A percentile compares a stretch with the other conserved stretches of the same genome.
These are phyloP conservation scores for Congeria kusceri DNA, from an alignment of 2,888 invertebrate species.

Conservation along the genomic window DNA sequence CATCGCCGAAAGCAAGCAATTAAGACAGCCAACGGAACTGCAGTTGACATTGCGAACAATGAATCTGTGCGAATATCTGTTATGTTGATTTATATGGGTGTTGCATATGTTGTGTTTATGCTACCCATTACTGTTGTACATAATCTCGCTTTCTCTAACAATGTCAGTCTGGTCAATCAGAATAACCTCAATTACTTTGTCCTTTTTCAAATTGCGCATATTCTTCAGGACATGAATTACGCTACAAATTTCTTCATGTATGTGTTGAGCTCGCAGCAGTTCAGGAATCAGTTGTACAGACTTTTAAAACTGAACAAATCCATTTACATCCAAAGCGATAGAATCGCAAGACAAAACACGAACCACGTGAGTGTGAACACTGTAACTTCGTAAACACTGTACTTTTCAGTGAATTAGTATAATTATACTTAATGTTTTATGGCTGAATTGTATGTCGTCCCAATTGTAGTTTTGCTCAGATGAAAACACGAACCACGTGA, in stretches of 20 bases:
- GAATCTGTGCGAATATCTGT: constrained; percentile 49
- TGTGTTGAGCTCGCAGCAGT: constrained; percentile 64
- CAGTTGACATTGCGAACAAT: neutral
- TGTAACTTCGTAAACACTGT: no score
- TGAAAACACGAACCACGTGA: no score
- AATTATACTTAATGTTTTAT: no score
- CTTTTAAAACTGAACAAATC: constrained; percentile 14
- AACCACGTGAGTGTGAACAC: no score
- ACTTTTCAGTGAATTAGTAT: no score
- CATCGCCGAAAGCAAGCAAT: neutral
- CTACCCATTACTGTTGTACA: constrained; percentile 70
- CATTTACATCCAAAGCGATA: neutral
- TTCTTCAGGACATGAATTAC: constrained; percentile 73
- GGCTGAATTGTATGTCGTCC: no score
- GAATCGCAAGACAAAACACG: no score
- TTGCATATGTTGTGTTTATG: constrained; percentile 70
- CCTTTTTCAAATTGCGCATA: constrained; percentile 65
- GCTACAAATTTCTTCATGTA: constrained; percentile 75
- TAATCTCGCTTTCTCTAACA: constrained; percentile 54
- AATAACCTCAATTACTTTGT: constrained; percentile 52
- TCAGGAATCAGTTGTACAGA: constrained; percentile 25
- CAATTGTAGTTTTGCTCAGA: no score
- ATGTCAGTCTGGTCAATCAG: constrained; percentile 65
- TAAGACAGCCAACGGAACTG: neutral
- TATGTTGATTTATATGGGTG: constrained; percentile 69